Conservation (phyloP, 2,797 vertebrate genomes). For the Cuniculus paca region DNA sequence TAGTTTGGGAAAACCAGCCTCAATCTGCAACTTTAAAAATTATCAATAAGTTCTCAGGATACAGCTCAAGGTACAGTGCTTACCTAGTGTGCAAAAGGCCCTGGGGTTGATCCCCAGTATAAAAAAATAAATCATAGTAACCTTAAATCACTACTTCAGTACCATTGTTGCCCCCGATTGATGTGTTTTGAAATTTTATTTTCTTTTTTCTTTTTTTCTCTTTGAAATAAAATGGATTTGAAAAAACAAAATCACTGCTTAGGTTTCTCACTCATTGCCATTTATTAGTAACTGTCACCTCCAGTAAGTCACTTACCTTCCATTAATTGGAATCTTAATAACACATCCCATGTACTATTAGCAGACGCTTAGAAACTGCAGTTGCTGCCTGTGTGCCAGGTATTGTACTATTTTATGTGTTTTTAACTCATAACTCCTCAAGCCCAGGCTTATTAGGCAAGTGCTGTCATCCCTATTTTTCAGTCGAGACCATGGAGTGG, state of each 20-base stretch:
- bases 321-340: neutral
- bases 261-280: neutral
- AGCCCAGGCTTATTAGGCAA: neutral
- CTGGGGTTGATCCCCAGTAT: neutral
- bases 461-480: neutral
- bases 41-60: neutral
- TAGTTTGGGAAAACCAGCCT: neutral
- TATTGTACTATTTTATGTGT: neutral
- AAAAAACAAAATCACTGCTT: neutral
- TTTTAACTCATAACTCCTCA: neutral
- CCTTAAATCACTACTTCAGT: neutral
- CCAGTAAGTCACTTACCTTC: neutral
- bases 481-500: neutral
- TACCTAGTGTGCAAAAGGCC: neutral
- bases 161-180: no score
- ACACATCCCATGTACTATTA: neutral
- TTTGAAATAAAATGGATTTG: no score
- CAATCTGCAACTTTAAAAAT: slow-evolving; percentile 4
- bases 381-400: neutral
- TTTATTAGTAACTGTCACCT: neutral
- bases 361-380: neutral
- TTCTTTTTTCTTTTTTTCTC: no score
- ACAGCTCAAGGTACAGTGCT: neutral
- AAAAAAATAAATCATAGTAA: neutral
- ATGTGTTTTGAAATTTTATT: no score